A percentile compares a stretch with the other conserved stretches of the same genome.
phyloP scores from a whole-genome alignment of 2,113 vertebrate species.

The Todiramphus chloris region DNA sequence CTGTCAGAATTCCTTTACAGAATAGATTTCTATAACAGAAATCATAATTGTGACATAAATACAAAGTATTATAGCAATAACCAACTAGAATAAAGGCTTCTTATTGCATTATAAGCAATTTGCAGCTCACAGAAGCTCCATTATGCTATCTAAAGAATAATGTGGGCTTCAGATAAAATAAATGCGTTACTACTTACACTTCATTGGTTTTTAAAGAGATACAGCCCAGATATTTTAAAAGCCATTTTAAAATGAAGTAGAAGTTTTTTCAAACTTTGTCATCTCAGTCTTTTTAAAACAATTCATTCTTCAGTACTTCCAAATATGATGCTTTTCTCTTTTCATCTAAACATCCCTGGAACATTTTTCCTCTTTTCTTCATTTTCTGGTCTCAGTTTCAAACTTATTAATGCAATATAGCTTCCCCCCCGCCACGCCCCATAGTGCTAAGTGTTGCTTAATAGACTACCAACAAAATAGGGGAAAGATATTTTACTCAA shows the following conservation, averaged over 20 bases:
- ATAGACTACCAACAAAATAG: background rate
- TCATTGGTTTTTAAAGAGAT: constrained; percentile 4
- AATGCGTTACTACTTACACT: background rate
- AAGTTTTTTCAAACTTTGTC: background rate
- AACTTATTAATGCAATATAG: background rate
- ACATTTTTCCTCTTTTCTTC: background rate
- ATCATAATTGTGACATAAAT: constrained; percentile 53
- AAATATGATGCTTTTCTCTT: background rate
- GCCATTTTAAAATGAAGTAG: background rate
- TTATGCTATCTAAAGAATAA: background rate
- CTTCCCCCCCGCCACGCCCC: accelerated
- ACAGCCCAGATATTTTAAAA: background rate
- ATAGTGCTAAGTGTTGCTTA: background rate
- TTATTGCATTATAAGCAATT: constrained; percentile 40
- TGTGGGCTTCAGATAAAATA: background rate
- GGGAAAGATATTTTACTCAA: background rate
- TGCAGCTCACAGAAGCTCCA: constrained; percentile 46
- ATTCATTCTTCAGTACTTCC: background rate
- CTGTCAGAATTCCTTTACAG: constrained; percentile 20
- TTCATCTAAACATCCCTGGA: background rate
- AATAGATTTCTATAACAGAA: constrained; percentile 52
- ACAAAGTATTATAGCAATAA: constrained; percentile 48
- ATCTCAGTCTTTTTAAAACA: background rate
- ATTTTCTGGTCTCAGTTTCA: background rate
- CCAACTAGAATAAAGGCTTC: constrained; percentile 11